These are phyloP conservation scores for Drosophila kanapiae DNA, from an alignment of 1,140 invertebrate species.

Conservation along the genomic window DNA sequence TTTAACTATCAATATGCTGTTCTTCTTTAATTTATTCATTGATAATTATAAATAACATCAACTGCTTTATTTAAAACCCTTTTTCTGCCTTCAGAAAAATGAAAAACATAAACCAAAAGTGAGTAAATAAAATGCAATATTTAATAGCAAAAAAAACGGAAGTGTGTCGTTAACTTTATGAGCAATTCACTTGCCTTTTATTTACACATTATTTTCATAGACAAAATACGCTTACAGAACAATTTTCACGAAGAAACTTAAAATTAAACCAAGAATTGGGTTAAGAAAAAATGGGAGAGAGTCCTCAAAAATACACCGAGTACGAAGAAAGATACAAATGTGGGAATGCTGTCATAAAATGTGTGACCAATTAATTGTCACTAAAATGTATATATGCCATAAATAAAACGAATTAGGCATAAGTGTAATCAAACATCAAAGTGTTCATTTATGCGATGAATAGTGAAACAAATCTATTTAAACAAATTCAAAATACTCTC, in stretches of 20 bases:
- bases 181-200: not conserved
- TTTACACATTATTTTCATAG: not conserved
- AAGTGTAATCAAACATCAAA: constrained; percentile 37
- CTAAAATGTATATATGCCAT: constrained; percentile 21
- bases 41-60: not conserved
- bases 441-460: constrained; percentile 7
- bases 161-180: not conserved
- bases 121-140: not conserved
- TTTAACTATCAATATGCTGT: too few species aligned
- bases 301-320: not conserved
- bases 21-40: too few species aligned
- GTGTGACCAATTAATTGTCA: constrained; percentile 48
- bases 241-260: not conserved
- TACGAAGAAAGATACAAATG: not conserved
- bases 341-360: constrained; percentile 20
- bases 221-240: not conserved
- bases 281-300: too few species aligned
- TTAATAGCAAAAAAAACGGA: not conserved
- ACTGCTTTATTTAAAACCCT: rapidly evolving
- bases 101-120: not conserved
- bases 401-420: constrained; percentile 18
- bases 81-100: not conserved
- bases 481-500: constrained; percentile 8
- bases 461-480: not conserved
- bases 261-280: not conserved